Conservation (phyloP, 2,113 vertebrate species). For the Sapayoa aenigma region DNA sequence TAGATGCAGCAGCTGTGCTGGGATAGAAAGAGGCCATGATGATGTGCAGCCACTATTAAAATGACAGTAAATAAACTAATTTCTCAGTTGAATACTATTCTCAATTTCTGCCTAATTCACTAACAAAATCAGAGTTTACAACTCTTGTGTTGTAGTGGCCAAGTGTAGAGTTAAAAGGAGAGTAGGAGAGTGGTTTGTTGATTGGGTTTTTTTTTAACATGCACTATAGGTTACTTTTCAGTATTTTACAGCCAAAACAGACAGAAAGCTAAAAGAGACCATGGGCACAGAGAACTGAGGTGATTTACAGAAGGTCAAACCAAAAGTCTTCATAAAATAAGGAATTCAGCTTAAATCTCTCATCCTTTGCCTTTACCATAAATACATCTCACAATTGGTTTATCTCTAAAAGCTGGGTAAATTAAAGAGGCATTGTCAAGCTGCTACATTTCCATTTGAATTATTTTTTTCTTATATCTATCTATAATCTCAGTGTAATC, state of each 20-base stretch:
- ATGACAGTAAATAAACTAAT: not conserved
- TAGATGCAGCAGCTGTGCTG: slow-evolving; percentile 47
- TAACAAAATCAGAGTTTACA: not conserved
- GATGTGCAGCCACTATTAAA: not conserved
- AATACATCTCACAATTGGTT: not conserved
- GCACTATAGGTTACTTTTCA: not conserved
- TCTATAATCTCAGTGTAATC: not conserved
- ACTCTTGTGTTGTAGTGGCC: not conserved
- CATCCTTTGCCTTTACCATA: not conserved
- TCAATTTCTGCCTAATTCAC: not conserved
- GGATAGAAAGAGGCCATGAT: not conserved
- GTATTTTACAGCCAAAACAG: not conserved
- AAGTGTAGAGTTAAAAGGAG: not conserved
- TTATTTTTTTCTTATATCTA: not conserved
- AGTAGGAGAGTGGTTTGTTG: too few relatives aligned
- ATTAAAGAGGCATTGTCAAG: not conserved
- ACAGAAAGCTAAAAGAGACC: not conserved
- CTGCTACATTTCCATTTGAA: not conserved
- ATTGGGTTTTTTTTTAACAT: not conserved
- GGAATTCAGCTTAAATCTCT: not conserved
- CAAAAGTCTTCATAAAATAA: not conserved
- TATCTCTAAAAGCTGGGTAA: not conserved
- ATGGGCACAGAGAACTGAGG: not conserved
- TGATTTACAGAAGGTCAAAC: not conserved
- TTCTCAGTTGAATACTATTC: not conserved